Evolutionary conservation across 1,140 invertebrate genomes (phyloP), one percentile per base, ranked within the genome.

Genomic region (Caenorhabditis tropicalis): DNA sequence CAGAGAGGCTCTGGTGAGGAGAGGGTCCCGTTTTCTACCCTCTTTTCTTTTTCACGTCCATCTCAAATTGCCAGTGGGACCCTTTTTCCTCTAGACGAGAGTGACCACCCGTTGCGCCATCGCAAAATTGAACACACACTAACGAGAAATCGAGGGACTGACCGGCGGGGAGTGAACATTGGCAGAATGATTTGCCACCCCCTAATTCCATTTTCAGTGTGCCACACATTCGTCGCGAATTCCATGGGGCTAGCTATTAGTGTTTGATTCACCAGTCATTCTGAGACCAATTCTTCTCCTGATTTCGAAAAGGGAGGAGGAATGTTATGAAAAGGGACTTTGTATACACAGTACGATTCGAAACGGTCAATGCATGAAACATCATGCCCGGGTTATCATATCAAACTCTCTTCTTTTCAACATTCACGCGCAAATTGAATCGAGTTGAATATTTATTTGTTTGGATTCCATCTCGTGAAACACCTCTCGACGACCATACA

Each of bases 61-160:
- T 74, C 65, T 74, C 65, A n/a, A 74, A 74, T 74, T 74, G 65
- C 65, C 33, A 74, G 43, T 74, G 65, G 65, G 65, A 74, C 65
- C 65, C 39, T 43, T 43, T 74, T 46, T 74, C 19, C 12, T 43
- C 65, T n/a, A 4, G 65, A 21, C 65, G n/a, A 74, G n/a, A n/a
- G 36, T 74, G 65, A 74, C 65, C 65, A 74, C 65, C 65, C 65
- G 65, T 74, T 74, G 65, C 65, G 65, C 65, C 65, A 74, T 74
- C 65, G 33, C 65, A 24, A 74, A 74, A 74, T 74, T 74, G 65
- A 74, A 74, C 65, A 74, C 31, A 74, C 36, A 74, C 65, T 74
- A 74, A 74, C 65, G 65, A 74, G 65, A 65, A 65, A 27, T 36
- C 31, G 31, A 36, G 7, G 48, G 48, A 65, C 21, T 15, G 19